Base-by-base conservation (phyloP, 2,797 vertebrate species). In the Premnoplex brunnescens region DNA sequence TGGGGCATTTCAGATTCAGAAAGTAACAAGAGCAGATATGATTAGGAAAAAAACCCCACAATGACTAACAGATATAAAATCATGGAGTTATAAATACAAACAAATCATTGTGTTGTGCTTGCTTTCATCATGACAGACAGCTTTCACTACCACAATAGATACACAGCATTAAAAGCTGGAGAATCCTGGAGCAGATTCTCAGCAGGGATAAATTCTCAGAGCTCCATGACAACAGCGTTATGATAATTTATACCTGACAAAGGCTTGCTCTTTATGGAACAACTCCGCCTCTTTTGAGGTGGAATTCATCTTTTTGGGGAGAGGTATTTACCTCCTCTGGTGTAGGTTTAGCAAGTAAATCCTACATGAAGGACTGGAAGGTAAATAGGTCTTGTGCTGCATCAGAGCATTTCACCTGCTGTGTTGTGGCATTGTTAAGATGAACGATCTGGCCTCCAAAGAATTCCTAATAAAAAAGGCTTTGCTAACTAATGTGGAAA, bases 401-500 rank as follows among this genome's bases (percentile, higher is more conserved):
- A 18, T 37, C 2, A 4, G 55, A 43, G 24, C 21, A 24, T 82
- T 90, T 85, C 56, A 90, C 88, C 67, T 88, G 88, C 95, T 90
- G 85, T 87, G 74, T 86, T 86, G 77, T 69, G 44, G 66, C 59
- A 51, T 51, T 46, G 41, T 48, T 82, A 84, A 82, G 91, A 87
- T 55, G 75, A 96, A 81, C 0, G 1, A 75, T 68, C 80, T 85
- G 85, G 76, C 56, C 83, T 87, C 80, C 32, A n/a, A 93, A 92
- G 88, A 85, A 67, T 94, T 85, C 46, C 67, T 90, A 79, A 64
- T 73, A 90, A 60, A 74, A 91, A 84, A 52, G 34, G 52, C 76
- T 96, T 94, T 96, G 66, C 89, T 96, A 92, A 79, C 71, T 92
- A 90, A 76, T 74, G 77, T 87, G 55, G 73, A 88, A 88, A 74